These are phyloP conservation scores for Idaea straminata DNA, from an alignment of 2,888 invertebrate species.

Conservation along the genomic window DNA sequence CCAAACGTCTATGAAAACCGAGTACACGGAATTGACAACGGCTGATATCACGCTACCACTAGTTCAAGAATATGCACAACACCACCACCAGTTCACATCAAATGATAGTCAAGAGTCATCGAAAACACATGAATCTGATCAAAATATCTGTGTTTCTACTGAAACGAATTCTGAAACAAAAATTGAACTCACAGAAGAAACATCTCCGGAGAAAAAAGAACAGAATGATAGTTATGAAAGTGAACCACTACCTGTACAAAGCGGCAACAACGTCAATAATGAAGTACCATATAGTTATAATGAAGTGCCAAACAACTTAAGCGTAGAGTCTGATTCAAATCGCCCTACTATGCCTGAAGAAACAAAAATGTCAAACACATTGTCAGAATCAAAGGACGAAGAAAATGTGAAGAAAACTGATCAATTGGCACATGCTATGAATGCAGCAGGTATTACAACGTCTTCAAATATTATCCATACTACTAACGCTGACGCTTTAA, in stretches of 20 bases:
- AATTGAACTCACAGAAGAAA: slow-evolving; percentile 56
- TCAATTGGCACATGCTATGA: slow-evolving; percentile 73
- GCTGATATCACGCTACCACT: slow-evolving; percentile 64
- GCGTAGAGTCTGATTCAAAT: neutral
- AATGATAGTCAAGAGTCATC: slow-evolving; percentile 40
- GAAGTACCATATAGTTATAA: slow-evolving; percentile 13
- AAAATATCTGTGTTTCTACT: slow-evolving; percentile 49
- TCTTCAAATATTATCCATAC: slow-evolving; percentile 41
- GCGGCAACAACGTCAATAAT: slow-evolving; percentile 20
- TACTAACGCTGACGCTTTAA: slow-evolving; percentile 61
- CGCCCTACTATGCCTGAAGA: slow-evolving; percentile 2
- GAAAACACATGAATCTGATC: slow-evolving; percentile 37
- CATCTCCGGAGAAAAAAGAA: slow-evolving; percentile 47
- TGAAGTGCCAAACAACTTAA: neutral
- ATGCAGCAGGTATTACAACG: slow-evolving; percentile 66
- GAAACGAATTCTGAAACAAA: slow-evolving; percentile 54
- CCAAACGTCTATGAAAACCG: slow-evolving; percentile 60
- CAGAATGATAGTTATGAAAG: slow-evolving; percentile 38
- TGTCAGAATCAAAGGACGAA: slow-evolving; percentile 9
- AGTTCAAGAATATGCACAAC: slow-evolving; percentile 56
- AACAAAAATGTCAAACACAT: slow-evolving; percentile 10
- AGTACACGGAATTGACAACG: slow-evolving; percentile 72
- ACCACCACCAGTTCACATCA: slow-evolving; percentile 44
- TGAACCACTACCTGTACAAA: slow-evolving; percentile 18
- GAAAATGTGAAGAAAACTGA: slow-evolving; percentile 51